Conservation (phyloP, 2,113 vertebrate genomes). For the Pavo muticus region DNA sequence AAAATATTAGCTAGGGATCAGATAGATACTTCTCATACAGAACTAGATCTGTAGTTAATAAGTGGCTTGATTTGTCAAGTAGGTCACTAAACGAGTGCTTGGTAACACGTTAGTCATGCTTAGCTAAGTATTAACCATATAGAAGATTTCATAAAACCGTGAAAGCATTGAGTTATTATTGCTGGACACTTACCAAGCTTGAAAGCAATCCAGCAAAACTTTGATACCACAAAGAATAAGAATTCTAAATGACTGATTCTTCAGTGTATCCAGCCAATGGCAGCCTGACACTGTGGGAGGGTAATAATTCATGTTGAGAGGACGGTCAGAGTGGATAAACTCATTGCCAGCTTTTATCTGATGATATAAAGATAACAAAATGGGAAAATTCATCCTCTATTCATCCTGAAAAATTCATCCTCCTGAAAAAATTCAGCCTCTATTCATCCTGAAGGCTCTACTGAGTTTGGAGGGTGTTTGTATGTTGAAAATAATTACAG, state of each 20-base stretch:
- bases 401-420: background rate
- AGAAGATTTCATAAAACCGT: background rate
- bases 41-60: background rate
- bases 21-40: background rate
- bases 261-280: background rate
- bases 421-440: background rate
- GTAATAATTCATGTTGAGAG: background rate
- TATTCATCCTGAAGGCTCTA: background rate
- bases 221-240: background rate
- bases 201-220: background rate
- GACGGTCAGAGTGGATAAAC: background rate
- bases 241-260: background rate
- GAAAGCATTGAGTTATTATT: background rate
- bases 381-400: background rate
- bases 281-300: background rate
- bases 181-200: background rate
- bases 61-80: background rate
- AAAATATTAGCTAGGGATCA: background rate
- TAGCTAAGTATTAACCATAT: background rate
- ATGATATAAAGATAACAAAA: background rate
- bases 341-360: background rate
- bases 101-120: background rate
- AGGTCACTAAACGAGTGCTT: background rate
- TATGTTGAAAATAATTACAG: slow-evolving; percentile 47
- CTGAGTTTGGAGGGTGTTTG: slow-evolving; percentile 18